Conservation (phyloP, 2,888 invertebrate species). For the Cordilura impudica region DNA sequence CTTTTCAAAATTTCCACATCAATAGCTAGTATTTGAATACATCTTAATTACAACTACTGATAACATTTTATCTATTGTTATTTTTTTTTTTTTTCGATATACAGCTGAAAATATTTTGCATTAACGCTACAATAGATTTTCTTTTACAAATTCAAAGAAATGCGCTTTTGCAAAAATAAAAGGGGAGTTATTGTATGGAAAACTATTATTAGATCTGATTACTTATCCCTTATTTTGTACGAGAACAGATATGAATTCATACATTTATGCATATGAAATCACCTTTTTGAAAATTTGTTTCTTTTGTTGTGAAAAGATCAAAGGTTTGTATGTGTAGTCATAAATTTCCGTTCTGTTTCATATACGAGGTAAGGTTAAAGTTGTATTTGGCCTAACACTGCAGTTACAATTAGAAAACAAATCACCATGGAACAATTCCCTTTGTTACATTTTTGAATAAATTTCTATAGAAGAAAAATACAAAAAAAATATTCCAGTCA, state of each 20-base stretch:
- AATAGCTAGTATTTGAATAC: slow-evolving; percentile 33
- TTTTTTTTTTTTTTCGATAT: not conserved
- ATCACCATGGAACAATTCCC: not conserved
- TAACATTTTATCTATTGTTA: slow-evolving; percentile 7
- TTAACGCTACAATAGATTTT: slow-evolving; percentile 49
- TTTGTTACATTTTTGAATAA: not conserved
- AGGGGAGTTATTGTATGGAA: slow-evolving; percentile 15
- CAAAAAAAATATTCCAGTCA: no score
- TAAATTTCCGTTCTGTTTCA: not conserved
- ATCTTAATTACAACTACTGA: slow-evolving; percentile 45
- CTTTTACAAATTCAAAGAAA: slow-evolving; percentile 28
- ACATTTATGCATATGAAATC: not conserved
- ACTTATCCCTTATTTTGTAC: not conserved
- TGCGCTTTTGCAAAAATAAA: slow-evolving; percentile 43
- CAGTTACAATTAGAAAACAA: not conserved
- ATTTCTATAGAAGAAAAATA: no score
- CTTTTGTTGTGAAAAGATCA: slow-evolving; percentile 15
- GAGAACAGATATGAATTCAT: not conserved
- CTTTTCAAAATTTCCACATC: slow-evolving; percentile 41
- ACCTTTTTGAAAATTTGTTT: slow-evolving; percentile 1
- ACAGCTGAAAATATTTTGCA: slow-evolving; percentile 43
- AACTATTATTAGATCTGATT: slow-evolving; percentile 44
- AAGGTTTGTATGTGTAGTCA: slow-evolving; percentile 27
- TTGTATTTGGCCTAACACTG: not conserved
- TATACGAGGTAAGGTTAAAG: not conserved